Conservation (phyloP, 2,888 invertebrate genomes). For the Boloria selene region DNA sequence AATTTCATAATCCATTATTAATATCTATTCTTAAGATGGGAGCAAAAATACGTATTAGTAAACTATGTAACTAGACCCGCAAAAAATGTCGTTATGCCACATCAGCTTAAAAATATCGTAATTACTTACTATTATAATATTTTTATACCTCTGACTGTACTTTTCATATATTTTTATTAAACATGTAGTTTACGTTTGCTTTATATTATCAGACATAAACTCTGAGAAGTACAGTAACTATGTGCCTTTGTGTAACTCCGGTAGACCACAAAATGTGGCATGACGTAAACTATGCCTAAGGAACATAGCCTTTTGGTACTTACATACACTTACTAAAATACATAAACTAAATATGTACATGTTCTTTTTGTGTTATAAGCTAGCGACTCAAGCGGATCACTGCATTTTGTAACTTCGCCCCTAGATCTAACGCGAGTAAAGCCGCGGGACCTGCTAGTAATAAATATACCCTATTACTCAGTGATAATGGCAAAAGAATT, state of each 20-base stretch:
- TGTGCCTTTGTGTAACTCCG: constrained; percentile 34
- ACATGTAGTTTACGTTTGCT: neutral
- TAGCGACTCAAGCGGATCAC: no score
- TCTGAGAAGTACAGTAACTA: constrained; percentile 30
- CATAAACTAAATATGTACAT: neutral
- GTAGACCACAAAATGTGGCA: constrained; percentile 32
- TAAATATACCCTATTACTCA: no score
- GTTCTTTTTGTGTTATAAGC: neutral
- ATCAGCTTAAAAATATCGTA: neutral
- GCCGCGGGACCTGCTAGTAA: no score
- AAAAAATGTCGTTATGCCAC: no score
- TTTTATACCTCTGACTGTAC: neutral
- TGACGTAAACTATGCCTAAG: constrained; percentile 26
- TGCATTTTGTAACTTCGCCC: no score
- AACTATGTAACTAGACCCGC: no score
- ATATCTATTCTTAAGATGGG: no score
- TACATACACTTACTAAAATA: constrained; percentile 5
- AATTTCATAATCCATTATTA: no score
- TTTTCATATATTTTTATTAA: neutral
- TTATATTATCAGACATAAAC: constrained; percentile 31
- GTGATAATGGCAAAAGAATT: no score
- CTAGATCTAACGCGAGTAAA: no score
- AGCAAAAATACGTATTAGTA: no score
- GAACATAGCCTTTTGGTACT: constrained; percentile 16
- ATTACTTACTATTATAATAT: neutral